Conservation (phyloP, 2,797 vertebrate genomes). For the Helicolenus hilgendorfi region DNA sequence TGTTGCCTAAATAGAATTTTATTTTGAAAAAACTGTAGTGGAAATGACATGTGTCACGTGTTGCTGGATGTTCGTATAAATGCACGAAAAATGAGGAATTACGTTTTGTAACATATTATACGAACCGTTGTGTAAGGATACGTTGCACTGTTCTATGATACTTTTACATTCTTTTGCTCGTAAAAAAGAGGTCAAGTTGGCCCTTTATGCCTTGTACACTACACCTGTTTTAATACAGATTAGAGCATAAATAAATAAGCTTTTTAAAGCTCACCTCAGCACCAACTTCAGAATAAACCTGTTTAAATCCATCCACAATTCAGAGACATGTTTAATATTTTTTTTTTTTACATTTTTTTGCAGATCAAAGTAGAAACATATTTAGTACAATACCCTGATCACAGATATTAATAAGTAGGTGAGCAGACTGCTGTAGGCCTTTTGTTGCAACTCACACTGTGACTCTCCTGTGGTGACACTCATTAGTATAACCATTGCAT, state of each 20-base stretch:
- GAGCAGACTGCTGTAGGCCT: constrained; percentile 53
- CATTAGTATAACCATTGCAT: constrained; percentile 63
- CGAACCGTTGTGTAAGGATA: too few relatives aligned
- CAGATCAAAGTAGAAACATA: constrained; percentile 37
- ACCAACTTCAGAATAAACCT: background rate
- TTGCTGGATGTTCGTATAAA: too few relatives aligned
- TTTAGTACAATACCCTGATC: constrained; percentile 48
- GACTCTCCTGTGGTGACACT: constrained; percentile 63
- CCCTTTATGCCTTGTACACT: background rate
- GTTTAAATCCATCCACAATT: background rate
- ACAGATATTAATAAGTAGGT: constrained; percentile 61
- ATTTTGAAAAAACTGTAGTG: too few relatives aligned
- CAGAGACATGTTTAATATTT: constrained; percentile 15
- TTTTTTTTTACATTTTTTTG: background rate
- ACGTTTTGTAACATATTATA: too few relatives aligned
- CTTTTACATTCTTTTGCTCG: background rate
- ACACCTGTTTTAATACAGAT: background rate
- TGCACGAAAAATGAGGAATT: too few relatives aligned
- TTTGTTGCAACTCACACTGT: constrained; percentile 38
- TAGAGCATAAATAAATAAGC: background rate
- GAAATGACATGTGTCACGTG: too few relatives aligned
- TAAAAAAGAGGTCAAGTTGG: background rate
- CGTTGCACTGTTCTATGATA: background rate
- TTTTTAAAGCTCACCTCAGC: background rate
- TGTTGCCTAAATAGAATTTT: too few relatives aligned